Evolutionary conservation across 2,888 invertebrate genomes (phyloP), one percentile per base, ranked within the genome.

Genomic region (Odontomyia ornata): DNA sequence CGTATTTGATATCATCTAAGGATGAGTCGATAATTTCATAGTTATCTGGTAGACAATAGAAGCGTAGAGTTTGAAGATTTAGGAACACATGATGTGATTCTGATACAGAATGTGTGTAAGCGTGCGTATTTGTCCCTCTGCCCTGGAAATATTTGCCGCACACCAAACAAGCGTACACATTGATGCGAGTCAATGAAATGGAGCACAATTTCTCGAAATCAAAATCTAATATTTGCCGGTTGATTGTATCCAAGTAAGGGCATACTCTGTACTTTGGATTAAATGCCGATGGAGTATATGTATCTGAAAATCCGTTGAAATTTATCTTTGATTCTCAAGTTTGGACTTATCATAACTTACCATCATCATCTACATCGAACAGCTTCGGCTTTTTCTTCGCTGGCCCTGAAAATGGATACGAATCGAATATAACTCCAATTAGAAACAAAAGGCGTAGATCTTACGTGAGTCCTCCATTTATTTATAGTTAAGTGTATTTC

Each of bases 141-240:
- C 99, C 97, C 91, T 94, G 89, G 84, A 99, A 99, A 85, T 99
- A 99, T 88, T 99, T 99, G 23, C 99, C 99, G 87, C 99, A 99
- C 0, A 99, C 97, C 78, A 99, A 90, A 84, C 99, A 99, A 7
- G 99, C 99, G 86, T 99, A 99, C 43, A 99, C 99, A 89, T 99
- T 99, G 82, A 99, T 97, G 83, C 99, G 92, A 0, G 99, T 99
- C 79, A 99, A 86, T 0, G 99, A 99, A 47, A 99, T 95, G 0
- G 99, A 99, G 85, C 99, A 99, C 27, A 99, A 87, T 86, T 99
- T 99, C 87, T 99, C 99, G 88, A 99, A 99, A 88, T 99, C 99
- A 88, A 99, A 99, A 88, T 99, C 99, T 79, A 99, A 87, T 79
- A 98, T 92, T 82, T 97, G 96, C 75, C 99, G 90, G 86, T 99